These are phyloP conservation scores for Phasia obesa DNA, from an alignment of 2,888 invertebrate genomes.

Conservation along the genomic window DNA sequence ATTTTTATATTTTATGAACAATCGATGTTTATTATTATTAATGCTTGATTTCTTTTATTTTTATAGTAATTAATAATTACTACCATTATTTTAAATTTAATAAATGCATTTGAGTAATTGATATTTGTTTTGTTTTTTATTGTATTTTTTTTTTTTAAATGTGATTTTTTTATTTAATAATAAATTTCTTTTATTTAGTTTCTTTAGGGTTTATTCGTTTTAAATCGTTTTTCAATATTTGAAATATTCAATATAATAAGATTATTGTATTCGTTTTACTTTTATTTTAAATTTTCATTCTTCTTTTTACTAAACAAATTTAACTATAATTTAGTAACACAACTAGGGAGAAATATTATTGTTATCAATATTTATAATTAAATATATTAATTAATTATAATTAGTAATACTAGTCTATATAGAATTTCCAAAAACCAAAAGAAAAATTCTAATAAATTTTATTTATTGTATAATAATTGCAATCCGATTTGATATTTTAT, in stretches of 20 bases:
- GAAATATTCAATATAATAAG: conserved; percentile 70
- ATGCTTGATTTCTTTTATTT: conserved; percentile 25
- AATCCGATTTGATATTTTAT: conserved; percentile 57
- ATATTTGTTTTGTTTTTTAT: conserved; percentile 73
- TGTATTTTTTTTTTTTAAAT: conserved; percentile 51
- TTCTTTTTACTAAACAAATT: conserved; percentile 72
- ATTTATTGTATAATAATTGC: conserved; percentile 51
- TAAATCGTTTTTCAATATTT: conserved; percentile 59
- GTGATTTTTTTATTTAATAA: conserved; percentile 31
- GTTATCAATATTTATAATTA: conserved; percentile 60
- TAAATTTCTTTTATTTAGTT: conserved; percentile 24
- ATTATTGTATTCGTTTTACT: conserved; percentile 73
- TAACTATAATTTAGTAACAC: conserved; percentile 79
- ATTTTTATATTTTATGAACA: conserved; percentile 68
- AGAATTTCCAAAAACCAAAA: conserved; percentile 40
- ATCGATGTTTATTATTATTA: conserved; percentile 71
- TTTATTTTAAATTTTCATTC: conserved; percentile 51
- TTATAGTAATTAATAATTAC: conserved; percentile 32
- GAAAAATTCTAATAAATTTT: conserved; percentile 23
- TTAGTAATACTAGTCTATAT: conserved; percentile 56
- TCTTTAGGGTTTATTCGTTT: not conserved
- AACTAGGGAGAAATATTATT: conserved; percentile 74
- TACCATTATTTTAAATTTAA: conserved; percentile 67
- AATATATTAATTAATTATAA: conserved; percentile 9
- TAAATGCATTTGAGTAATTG: conserved; percentile 81